phyloP scores from a whole-genome alignment of 2,797 vertebrate genomes.

The Smutsia gigantea region DNA sequence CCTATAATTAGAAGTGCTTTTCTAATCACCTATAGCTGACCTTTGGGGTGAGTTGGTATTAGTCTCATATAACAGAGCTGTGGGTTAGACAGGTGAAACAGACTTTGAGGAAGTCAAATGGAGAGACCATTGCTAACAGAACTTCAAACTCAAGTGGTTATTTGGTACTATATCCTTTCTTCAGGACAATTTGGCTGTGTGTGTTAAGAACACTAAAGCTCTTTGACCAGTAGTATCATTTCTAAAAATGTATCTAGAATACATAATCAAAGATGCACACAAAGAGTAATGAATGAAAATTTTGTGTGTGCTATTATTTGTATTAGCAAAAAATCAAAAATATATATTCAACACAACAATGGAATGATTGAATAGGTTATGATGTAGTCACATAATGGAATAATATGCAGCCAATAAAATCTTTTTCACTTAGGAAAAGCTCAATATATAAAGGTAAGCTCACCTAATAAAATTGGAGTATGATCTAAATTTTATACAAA shows the following conservation, averaged over 20 bases:
- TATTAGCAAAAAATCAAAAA: not conserved
- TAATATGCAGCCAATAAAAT: not conserved
- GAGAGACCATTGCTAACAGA: not conserved
- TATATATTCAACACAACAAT: constrained; percentile 5
- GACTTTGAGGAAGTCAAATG: not conserved
- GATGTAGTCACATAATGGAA: not conserved
- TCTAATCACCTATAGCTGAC: not conserved
- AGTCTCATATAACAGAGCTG: not conserved
- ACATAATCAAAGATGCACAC: not conserved
- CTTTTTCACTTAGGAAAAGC: constrained; percentile 12
- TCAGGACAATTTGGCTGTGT: not conserved
- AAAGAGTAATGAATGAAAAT: not conserved
- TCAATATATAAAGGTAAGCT: constrained; percentile 7
- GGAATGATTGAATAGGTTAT: not conserved
- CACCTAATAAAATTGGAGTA: constrained; percentile 6
- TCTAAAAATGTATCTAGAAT: not conserved
- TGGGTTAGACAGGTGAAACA: not conserved
- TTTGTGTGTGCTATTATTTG: not conserved
- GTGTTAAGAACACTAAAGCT: not conserved
- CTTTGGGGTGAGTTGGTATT: not conserved
- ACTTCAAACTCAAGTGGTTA: not conserved
- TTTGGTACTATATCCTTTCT: not conserved
- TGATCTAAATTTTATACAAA: not conserved
- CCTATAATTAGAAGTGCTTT: not conserved
- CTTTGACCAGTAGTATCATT: not conserved